Evolutionary conservation across 1,140 invertebrate genomes (phyloP).

Genomic region (Ceratosolen solmsi): DNA sequence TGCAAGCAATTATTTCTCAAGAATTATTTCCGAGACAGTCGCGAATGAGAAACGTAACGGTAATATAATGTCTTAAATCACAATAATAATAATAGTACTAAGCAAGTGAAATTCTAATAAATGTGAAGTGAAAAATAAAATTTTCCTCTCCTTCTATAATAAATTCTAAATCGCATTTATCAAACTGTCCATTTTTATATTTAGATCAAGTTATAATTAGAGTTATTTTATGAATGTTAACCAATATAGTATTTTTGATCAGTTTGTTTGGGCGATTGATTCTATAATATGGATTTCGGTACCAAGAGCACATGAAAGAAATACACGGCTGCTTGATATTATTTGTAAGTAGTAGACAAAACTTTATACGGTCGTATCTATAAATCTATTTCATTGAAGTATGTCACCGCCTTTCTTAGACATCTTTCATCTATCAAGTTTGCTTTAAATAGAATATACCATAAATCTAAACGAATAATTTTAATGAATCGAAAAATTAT

Average conservation of each 20-base stretch:
- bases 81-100: too few relatives aligned
- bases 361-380: not conserved
- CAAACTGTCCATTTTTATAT: too few relatives aligned
- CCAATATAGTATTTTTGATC: not conserved
- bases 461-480: not conserved
- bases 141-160: too few relatives aligned
- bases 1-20: too few relatives aligned
- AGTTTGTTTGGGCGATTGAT: not conserved
- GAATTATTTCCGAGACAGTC: too few relatives aligned
- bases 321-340: not conserved
- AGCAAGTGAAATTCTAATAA: too few relatives aligned
- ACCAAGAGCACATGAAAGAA: not conserved
- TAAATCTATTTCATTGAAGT: slow-evolving; percentile 7
- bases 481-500: not conserved
- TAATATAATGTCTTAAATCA: too few relatives aligned
- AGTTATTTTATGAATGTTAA: too few relatives aligned
- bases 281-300: not conserved
- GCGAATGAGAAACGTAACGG: too few relatives aligned
- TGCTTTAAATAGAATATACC: not conserved
- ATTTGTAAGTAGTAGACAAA: not conserved
- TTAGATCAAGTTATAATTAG: too few relatives aligned
- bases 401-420: not conserved
- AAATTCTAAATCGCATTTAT: too few relatives aligned
- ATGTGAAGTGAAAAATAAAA: too few relatives aligned
- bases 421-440: not conserved